A percentile compares a stretch with the other conserved stretches of the same genome.
These are phyloP conservation scores for Macrochelys suwanniensis DNA, from an alignment of 2,797 vertebrate species.

Conservation along the genomic window DNA sequence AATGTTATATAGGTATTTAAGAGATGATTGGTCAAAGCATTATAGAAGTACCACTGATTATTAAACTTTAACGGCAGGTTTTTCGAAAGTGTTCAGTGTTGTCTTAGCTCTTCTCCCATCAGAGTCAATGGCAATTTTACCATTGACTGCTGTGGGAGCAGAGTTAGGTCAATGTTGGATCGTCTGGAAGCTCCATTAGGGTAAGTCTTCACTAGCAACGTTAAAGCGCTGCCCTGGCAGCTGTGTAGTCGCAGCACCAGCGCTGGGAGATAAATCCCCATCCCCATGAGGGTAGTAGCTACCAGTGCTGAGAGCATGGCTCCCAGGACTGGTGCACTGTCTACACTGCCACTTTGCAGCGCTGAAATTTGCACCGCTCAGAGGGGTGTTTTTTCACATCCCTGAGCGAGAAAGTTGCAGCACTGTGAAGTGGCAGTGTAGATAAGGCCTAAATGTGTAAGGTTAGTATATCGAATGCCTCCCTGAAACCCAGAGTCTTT, in stretches of 20 bases:
- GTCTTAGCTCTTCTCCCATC: background rate
- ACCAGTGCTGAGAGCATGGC: too few relatives aligned
- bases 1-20: background rate
- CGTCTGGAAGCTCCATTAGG: conserved; percentile 4
- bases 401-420: too few relatives aligned
- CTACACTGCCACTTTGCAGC: too few relatives aligned
- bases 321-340: too few relatives aligned
- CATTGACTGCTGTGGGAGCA: background rate
- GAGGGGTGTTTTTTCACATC: too few relatives aligned
- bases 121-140: background rate
- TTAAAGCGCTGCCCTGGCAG: too few relatives aligned
- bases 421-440: too few relatives aligned
- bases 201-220: too few relatives aligned
- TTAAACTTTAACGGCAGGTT: background rate
- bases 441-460: background rate
- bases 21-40: background rate
- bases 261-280: too few relatives aligned
- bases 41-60: background rate
- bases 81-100: background rate
- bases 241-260: too few relatives aligned
- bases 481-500: conserved; percentile 61
- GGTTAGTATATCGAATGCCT: conserved; percentile 48
- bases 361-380: too few relatives aligned
- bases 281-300: too few relatives aligned
- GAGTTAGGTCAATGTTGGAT: background rate